Conservation (phyloP, 2,797 vertebrate genomes). For the Mycteria americana region DNA sequence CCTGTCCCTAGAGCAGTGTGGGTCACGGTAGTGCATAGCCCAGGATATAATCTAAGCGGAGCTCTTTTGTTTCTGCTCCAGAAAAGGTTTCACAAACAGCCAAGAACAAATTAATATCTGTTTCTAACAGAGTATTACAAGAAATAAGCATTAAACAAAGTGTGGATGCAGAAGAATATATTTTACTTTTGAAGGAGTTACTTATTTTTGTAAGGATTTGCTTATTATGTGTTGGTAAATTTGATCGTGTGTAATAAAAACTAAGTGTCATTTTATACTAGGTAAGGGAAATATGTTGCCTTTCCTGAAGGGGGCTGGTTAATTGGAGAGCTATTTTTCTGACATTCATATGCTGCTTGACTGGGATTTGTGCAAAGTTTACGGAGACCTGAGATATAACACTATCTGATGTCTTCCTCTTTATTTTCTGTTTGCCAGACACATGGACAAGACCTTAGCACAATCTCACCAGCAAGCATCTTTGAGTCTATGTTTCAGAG, state of each 20-base stretch:
- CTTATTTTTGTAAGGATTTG: neutral
- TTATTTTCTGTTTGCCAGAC: constrained; percentile 69
- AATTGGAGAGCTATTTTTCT: neutral
- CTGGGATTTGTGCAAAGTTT: neutral
- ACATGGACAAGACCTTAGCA: constrained; percentile 90
- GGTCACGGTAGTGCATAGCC: neutral
- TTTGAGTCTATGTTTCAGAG: constrained; percentile 98
- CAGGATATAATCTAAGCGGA: neutral
- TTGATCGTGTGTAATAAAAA: neutral
- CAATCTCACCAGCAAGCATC: constrained; percentile 90
- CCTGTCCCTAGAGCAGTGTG: neutral
- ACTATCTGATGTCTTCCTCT: neutral
- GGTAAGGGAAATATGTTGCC: neutral
- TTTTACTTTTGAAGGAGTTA: neutral
- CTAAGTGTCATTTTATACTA: neutral
- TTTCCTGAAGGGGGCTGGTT: neutral
- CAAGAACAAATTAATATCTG: neutral
- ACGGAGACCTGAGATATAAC: neutral
- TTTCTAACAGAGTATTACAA: neutral
- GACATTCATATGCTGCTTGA: fast-evolving
- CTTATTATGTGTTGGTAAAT: neutral
- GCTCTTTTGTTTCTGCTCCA: neutral
- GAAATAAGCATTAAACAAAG: neutral
- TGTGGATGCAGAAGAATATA: neutral
- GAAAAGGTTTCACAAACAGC: neutral